Evolutionary conservation across 2,113 vertebrate species (phyloP).

Genomic region (Cairina moschata): DNA sequence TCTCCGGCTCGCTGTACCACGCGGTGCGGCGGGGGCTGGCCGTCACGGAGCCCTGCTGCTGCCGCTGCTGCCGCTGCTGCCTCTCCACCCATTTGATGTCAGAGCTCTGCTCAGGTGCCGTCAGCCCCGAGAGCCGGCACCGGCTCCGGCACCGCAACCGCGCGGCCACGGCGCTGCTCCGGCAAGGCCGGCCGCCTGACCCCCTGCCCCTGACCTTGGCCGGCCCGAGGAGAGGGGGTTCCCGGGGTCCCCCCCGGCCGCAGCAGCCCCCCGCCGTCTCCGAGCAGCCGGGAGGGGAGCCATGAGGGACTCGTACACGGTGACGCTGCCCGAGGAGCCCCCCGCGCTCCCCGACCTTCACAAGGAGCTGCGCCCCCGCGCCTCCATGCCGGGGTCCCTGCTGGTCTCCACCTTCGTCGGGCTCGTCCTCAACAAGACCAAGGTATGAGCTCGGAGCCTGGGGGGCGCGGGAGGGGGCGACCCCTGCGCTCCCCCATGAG

Average conservation of each 20-base stretch:
- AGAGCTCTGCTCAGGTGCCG: constrained; percentile 47
- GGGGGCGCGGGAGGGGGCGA: background rate
- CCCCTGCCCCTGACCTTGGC: background rate
- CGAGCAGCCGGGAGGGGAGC: constrained; percentile 20
- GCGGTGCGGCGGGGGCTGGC: constrained; percentile 50
- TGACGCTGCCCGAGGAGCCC: constrained; percentile 86
- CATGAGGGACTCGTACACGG: constrained; percentile 91
- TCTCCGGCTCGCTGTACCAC: constrained; percentile 10
- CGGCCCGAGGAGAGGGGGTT: background rate
- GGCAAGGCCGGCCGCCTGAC: background rate
- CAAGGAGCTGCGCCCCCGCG: constrained; percentile 80
- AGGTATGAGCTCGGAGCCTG: constrained; percentile 79
- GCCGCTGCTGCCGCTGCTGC: background rate
- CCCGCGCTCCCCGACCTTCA: constrained; percentile 80
- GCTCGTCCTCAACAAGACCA: constrained; percentile 93
- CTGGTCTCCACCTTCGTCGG: constrained; percentile 93
- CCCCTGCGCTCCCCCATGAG: background rate
- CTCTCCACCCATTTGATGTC: constrained; percentile 60
- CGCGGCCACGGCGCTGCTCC: background rate
- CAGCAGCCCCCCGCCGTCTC: background rate
- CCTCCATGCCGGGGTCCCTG: constrained; percentile 82
- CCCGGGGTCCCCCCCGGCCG: background rate
- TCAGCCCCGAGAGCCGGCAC: constrained; percentile 37
- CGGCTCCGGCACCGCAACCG: background rate
- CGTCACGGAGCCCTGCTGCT: background rate